A percentile compares a stretch with the other conserved stretches of the same genome.
Conservation (phyloP, 2,113 vertebrate species). For the Odobenus rosmarus region DNA sequence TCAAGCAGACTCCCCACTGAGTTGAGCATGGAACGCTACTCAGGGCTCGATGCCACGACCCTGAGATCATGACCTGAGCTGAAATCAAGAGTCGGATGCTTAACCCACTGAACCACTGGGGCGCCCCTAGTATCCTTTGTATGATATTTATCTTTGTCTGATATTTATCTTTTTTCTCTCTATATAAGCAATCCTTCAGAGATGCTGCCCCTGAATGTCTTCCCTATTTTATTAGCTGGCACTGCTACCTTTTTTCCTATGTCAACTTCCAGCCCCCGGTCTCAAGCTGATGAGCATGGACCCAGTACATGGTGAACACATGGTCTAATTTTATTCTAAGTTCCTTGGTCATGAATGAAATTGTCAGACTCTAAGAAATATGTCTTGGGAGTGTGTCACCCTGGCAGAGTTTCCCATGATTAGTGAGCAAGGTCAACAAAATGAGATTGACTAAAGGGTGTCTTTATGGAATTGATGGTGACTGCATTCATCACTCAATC, state of each 20-base stretch:
- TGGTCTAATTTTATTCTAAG: not conserved
- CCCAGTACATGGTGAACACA: rapidly evolving
- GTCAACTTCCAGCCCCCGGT: not conserved
- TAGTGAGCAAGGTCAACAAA: not conserved
- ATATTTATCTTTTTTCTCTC: not conserved
- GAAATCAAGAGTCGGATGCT: not conserved
- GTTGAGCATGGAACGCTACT: not conserved
- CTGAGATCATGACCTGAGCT: not conserved
- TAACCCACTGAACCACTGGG: not conserved
- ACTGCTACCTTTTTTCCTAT: not conserved
- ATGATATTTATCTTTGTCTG: no score
- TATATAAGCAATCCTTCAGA: not conserved
- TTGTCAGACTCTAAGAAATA: not conserved
- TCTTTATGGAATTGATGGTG: not conserved
- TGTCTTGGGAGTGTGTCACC: no score
- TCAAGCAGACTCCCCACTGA: not conserved
- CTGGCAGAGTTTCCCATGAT: not conserved
- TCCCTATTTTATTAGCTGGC: not conserved
- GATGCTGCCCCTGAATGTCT: not conserved
- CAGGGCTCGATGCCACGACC: not conserved
- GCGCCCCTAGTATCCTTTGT: not conserved
- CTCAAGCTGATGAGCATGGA: not conserved
- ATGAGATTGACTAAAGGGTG: no score
- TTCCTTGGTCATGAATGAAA: not conserved
- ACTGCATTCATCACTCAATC: no score